These are phyloP conservation scores for Ganaspis sp. DNA, from an alignment of 1,140 invertebrate genomes.

Conservation along the genomic window DNA sequence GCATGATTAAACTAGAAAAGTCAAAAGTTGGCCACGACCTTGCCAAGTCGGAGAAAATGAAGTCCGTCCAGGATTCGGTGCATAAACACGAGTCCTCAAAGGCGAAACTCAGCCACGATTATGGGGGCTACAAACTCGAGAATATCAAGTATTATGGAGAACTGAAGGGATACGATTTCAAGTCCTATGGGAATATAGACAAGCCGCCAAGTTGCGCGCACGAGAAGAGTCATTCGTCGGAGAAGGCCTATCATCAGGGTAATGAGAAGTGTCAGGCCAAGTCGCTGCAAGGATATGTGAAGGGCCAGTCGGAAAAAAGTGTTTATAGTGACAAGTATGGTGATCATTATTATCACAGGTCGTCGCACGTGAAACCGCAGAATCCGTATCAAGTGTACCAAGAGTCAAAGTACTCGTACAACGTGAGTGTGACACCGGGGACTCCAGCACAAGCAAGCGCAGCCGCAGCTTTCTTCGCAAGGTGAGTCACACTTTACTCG, in stretches of 20 bases:
- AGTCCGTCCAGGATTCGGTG: slow-evolving; percentile 62
- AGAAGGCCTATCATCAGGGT: slow-evolving; percentile 45
- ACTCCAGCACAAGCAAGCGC: slow-evolving; percentile 73
- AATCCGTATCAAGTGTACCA: slow-evolving; percentile 68
- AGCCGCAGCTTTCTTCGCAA: slow-evolving; percentile 75
- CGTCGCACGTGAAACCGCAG: slow-evolving; percentile 61
- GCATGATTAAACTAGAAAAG: slow-evolving; percentile 64
- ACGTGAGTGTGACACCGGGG: slow-evolving; percentile 72
- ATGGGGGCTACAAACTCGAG: slow-evolving; percentile 67
- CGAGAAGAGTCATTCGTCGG: slow-evolving; percentile 61
- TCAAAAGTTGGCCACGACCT: slow-evolving; percentile 36
- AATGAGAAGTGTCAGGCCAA: slow-evolving; percentile 64
- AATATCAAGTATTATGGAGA: slow-evolving; percentile 73
- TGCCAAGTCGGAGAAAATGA: slow-evolving; percentile 63
- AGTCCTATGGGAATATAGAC: slow-evolving; percentile 69
- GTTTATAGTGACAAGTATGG: slow-evolving; percentile 63
- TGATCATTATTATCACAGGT: slow-evolving; percentile 68
- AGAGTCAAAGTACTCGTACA: slow-evolving; percentile 74
- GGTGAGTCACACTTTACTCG: slow-evolving; percentile 61
- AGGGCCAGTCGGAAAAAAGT: slow-evolving; percentile 61
- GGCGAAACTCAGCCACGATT: slow-evolving; percentile 49
- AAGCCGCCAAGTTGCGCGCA: slow-evolving; percentile 60
- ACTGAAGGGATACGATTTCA: slow-evolving; percentile 70
- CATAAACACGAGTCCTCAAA: slow-evolving; percentile 53
- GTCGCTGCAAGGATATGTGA: slow-evolving; percentile 53